Evolutionary conservation across 2,113 vertebrate species (phyloP), one percentile per base, ranked within the genome.

Genomic region (Calyptommatus sinebrachiatus): DNA sequence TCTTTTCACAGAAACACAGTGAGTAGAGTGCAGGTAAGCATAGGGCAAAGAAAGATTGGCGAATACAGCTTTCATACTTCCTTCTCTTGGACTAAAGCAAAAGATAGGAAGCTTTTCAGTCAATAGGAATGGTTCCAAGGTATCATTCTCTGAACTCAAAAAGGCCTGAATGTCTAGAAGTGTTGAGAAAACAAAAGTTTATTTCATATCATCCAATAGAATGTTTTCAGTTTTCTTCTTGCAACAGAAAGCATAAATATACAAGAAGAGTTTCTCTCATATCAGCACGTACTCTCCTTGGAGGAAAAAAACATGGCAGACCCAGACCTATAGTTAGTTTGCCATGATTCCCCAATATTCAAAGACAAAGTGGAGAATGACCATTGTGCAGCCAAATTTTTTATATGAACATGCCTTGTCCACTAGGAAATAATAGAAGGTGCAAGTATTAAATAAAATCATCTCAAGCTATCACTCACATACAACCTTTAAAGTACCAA

Each of bases 181-280:
- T 8, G 26, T 6, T 31, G 11, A 14, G 20, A 12, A 14, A 60
- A 41, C 4, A 61, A 70, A 45, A 20, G 10, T 63, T 8, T 57
- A 76, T 81, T 83, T 74, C 73, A 65, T 60, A 14, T 46, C 72
- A 81, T 80, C 50, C 84, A 71, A 20, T 35, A 70, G 82, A 79
- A 7, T 63, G 48, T 46, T 81, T 79, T 63, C 26, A 29, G 73
- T 82, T 60, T 18, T 12, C 78, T 8, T 62, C 63, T 62, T 76
- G 35, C 41, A 18, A 67, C 1, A 8, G 76, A 86, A 22, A 78
- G 53, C 26, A 65, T 70, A 85, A 88, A 77, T 24, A 21, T 0
- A 0, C n/a, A 74, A 74, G 79, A 53, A 74, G 21, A 26, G 31
- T 28, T 29, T 69, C 18, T 14, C 10, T 60, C 20, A 67, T 66